Percentiles rank a stretch among this genome's conserved stretches.
Evolutionary conservation across 2,797 vertebrate species (phyloP).

Genomic region (Myiotriccus ornatus): DNA sequence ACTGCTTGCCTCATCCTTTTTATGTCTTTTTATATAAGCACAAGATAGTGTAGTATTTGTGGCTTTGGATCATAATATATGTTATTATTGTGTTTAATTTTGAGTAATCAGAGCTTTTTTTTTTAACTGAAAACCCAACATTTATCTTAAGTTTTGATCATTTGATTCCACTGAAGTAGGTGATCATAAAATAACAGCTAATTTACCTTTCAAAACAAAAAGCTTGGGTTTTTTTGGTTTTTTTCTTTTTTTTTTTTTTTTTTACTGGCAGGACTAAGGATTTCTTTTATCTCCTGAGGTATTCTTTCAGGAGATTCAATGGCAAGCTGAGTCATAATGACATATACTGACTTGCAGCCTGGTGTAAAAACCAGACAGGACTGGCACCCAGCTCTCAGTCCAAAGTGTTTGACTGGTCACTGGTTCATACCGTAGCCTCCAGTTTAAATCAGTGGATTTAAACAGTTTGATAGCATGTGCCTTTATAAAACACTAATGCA

Average conservation of each 20-base stretch:
- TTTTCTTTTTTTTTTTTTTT: too few relatives aligned
- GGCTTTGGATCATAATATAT: neutral
- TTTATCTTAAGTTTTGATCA: slow-evolving; percentile 53
- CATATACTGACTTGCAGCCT: too few relatives aligned
- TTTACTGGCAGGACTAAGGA: too few relatives aligned
- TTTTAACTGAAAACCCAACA: slow-evolving; percentile 44
- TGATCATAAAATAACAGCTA: slow-evolving; percentile 31
- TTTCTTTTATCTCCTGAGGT: too few relatives aligned
- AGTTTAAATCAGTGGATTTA: neutral
- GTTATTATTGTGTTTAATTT: neutral
- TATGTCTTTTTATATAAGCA: neutral
- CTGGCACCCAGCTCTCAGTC: neutral
- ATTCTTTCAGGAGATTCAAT: too few relatives aligned
- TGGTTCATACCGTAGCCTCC: neutral
- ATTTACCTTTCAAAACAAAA: too few relatives aligned
- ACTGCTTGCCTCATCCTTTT: neutral
- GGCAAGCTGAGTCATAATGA: too few relatives aligned
- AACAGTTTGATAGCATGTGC: neutral
- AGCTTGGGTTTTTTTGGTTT: too few relatives aligned
- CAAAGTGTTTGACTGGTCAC: neutral
- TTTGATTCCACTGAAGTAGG: slow-evolving; percentile 14
- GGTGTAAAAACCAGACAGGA: neutral
- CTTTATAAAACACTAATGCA: neutral
- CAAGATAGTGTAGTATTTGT: neutral
- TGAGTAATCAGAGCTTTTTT: neutral